Base-by-base conservation (phyloP, 2,797 vertebrate genomes). In the Crocidura indochinensis region DNA sequence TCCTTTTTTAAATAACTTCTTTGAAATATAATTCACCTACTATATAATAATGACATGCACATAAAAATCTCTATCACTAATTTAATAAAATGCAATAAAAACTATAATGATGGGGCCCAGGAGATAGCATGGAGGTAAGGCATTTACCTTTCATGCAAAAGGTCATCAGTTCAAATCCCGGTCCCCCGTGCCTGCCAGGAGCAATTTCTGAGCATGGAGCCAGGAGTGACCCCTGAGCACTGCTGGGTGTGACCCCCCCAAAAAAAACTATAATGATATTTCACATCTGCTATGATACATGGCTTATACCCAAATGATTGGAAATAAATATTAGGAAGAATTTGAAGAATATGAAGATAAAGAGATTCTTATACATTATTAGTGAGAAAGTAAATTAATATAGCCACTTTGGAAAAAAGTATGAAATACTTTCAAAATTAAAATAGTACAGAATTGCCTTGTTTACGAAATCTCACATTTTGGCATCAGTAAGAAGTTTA, bases 1-100 rank as follows among this genome's bases (percentile, higher is more conserved):
- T 20, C 53, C 10, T 22, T 90, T 20, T 10, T 84, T 89, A 51
- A 82, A 90, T 24, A 90, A 83, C 15, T 65, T 65, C 10, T 27
- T 68, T 68, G n/a, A 68, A 68, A 68, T 68, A n/a, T 68, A 68
- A 31, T 29, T 68, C 65, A 68, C 9, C 65, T 68, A 12, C 24
- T 26, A 27, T 65, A 1, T 65, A 65, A 9, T 65, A 38, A 38
- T 5, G 5, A 38, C 38, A 2, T 38, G 5, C 38, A 38, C 38
- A 38, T 11, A 65, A 27, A n/a, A 27, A 0, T 65, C 64, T 26
- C 27, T 10, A 27, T 65, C 6, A 65, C 8, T 26, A 26, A 65
- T 62, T 65, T 7, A 27, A 10, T 26, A 65, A 65, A 27, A 65
- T 65, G 11, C 64, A 27, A 65, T 26, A 24, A 65, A 26, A 65